These are phyloP conservation scores for Andrena dorsata DNA, from an alignment of 2,888 invertebrate species.

Conservation along the genomic window DNA sequence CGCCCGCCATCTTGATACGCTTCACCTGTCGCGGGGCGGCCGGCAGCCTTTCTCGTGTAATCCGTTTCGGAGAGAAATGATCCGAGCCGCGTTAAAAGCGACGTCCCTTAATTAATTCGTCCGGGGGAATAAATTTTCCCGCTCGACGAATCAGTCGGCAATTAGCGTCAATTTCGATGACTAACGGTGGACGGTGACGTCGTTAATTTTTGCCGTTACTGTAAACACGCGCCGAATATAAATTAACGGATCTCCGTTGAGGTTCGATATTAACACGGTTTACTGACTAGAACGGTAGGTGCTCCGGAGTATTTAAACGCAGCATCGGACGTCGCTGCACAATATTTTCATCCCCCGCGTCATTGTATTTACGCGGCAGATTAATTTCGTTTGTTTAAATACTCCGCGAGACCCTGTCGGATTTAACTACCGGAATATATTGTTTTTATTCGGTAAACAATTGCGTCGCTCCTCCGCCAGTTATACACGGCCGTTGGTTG, in stretches of 20 bases:
- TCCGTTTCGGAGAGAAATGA: constrained; percentile 31
- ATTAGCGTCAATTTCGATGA: constrained; percentile 54
- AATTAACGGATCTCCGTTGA: constrained; percentile 38
- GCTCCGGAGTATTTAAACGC: constrained; percentile 31
- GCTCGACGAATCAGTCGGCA: constrained; percentile 39
- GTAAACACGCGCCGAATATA: constrained; percentile 36
- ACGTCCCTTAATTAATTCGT: constrained; percentile 61
- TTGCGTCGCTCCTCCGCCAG: neutral
- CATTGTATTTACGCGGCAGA: constrained; percentile 37
- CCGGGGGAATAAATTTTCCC: constrained; percentile 52
- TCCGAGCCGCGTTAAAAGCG: constrained; percentile 35
- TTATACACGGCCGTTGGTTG: too few relatives aligned
- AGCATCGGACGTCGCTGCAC: constrained; percentile 20
- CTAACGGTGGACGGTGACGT: constrained; percentile 12
- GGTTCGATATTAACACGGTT: constrained; percentile 40
- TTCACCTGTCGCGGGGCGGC: constrained; percentile 27
- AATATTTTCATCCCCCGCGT: constrained; percentile 30
- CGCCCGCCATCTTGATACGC: constrained; percentile 39
- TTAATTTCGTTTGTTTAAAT: constrained; percentile 48
- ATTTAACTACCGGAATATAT: constrained; percentile 23
- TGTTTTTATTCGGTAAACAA: constrained; percentile 52
- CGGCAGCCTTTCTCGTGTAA: neutral
- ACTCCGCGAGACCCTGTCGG: neutral
- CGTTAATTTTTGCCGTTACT: constrained; percentile 44
- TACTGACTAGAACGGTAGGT: neutral